These are phyloP conservation scores for Miltochrista miniata DNA, from an alignment of 2,888 invertebrate genomes.

Conservation along the genomic window DNA sequence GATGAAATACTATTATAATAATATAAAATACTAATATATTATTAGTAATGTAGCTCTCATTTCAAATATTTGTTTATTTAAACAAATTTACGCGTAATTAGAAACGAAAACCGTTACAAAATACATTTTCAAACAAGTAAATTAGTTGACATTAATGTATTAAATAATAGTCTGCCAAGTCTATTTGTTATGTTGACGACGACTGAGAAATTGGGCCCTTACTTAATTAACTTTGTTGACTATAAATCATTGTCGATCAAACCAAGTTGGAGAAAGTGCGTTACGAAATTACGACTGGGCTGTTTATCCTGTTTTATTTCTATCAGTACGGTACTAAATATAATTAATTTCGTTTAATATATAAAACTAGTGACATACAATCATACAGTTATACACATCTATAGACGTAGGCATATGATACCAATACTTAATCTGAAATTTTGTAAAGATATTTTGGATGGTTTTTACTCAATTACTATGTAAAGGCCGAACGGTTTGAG, in stretches of 20 bases:
- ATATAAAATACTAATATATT: too few relatives aligned
- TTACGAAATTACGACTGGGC: constrained; percentile 3
- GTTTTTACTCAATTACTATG: too few relatives aligned
- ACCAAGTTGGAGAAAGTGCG: constrained; percentile 27
- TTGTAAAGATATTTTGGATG: too few relatives aligned
- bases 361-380: too few relatives aligned
- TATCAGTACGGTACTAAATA: background rate
- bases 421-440: too few relatives aligned
- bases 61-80: too few relatives aligned
- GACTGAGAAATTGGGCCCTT: constrained; percentile 29
- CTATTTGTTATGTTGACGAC: constrained; percentile 24
- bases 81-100: background rate
- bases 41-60: too few relatives aligned
- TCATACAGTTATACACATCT: too few relatives aligned
- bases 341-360: background rate
- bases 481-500: too few relatives aligned
- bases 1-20: too few relatives aligned
- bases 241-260: constrained; percentile 38
- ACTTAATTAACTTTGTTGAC: constrained; percentile 38
- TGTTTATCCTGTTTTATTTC: background rate
- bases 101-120: background rate
- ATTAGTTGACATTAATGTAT: background rate
- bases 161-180: constrained; percentile 7
- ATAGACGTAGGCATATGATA: too few relatives aligned
- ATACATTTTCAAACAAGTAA: too few relatives aligned